Evolutionary conservation across 2,797 vertebrate species (phyloP), one percentile per base, ranked within the genome.

Genomic region (Notamacropus eugenii): DNA sequence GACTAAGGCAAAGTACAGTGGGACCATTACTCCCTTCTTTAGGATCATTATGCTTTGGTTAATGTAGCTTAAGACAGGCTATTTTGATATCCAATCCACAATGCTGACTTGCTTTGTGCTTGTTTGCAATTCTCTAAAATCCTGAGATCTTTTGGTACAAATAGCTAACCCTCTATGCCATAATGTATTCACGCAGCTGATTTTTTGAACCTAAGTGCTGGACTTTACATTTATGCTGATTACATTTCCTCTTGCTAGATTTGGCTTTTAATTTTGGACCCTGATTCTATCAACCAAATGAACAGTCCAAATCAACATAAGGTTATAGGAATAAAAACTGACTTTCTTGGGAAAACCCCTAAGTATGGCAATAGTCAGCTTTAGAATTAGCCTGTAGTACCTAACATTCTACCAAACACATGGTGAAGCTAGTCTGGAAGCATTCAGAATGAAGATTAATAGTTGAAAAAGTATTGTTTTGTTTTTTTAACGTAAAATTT

Each of bases 371-470:
- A 40, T 27, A 46, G 3, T 82, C 40, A 0, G 0, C 74, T 87
- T 87, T 50, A 27, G 40, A 87, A 87, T 87, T 87, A 50, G 40
- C 24, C 8, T 87, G 3, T 46, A 24, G 22, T 27, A 46, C 40
- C 74, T 82, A 46, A 82, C 1, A 82, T 50, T 46, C 40, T 24
- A 50, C 40, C 40, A 87, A 46, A 82, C 40, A 82, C 2, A 27
- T 82, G 74, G 19, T 24, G 19, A 27, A 82, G 4, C 19, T 46
- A 55, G 3, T 29, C 87, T 46, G 74, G 50, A 55, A 24, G 54
- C 34, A 91, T 95, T 82, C 46, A 94, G 67, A 91, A n/a, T 90
- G 12, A n/a, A 92, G 62, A 62, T 46, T 27, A 95, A 54, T 93
- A 95, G 54, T 11, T 62, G 1, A 58, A 29, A 46, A 90, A 50